These are phyloP conservation scores for Petrocephalus zakoni DNA, from an alignment of 2,113 vertebrate genomes.

Conservation along the genomic window DNA sequence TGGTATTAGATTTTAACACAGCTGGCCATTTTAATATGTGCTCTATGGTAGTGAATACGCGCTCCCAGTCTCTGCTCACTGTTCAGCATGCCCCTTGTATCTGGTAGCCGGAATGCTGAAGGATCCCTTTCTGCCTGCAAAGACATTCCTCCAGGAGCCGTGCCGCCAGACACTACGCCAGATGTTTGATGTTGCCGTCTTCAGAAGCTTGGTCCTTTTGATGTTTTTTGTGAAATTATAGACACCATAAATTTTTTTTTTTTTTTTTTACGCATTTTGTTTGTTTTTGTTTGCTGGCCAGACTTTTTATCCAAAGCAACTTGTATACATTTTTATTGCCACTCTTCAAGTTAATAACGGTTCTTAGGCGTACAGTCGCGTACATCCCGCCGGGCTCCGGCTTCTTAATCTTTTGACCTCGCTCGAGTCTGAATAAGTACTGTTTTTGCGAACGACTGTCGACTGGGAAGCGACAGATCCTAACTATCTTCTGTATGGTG, in stretches of 20 bases:
- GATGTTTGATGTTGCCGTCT: background rate
- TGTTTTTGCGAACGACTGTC: background rate
- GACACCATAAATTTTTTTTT: background rate
- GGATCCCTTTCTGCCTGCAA: background rate
- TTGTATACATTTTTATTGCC: constrained; percentile 1
- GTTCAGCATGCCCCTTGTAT: background rate
- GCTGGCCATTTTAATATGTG: background rate
- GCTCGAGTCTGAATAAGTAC: background rate
- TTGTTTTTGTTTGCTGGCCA: background rate
- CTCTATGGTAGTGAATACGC: background rate
- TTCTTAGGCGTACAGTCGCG: background rate
- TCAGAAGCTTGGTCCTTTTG: background rate
- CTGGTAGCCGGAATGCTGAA: background rate
- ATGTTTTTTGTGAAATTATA: background rate
- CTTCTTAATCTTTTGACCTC: background rate
- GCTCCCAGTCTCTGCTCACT: background rate
- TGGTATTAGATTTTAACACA: constrained; percentile 4
- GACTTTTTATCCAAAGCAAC: background rate
- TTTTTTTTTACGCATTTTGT: background rate
- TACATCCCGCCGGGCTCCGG: background rate
- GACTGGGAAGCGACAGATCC: background rate
- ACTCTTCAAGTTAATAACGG: background rate
- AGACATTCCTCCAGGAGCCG: background rate
- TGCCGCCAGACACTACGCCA: background rate
- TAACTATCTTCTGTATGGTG: background rate